These are phyloP conservation scores for Corydoras maculifer DNA, from an alignment of 2,113 vertebrate genomes.

Conservation along the genomic window DNA sequence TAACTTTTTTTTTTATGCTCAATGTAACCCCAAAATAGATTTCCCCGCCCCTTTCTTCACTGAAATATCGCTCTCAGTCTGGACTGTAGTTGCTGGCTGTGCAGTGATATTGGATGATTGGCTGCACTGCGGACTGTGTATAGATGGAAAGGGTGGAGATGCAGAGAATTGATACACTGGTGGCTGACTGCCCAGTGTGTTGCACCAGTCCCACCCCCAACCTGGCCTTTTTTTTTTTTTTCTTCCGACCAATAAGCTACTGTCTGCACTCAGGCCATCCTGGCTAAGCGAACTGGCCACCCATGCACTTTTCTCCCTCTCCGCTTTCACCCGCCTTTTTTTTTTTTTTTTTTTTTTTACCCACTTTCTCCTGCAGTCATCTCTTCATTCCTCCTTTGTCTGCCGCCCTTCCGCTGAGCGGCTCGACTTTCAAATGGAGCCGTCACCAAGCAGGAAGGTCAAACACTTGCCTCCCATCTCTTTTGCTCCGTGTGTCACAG, in stretches of 20 bases:
- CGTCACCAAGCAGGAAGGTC: conserved; percentile 64
- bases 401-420: conserved; percentile 39
- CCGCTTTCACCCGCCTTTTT: conserved; percentile 17
- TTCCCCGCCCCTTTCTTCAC: no score
- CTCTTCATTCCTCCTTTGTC: conserved; percentile 52
- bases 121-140: conserved; percentile 34
- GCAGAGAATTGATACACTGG: conserved; percentile 50
- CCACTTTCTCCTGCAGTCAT: conserved; percentile 36
- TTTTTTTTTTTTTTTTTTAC: neutral
- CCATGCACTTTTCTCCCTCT: conserved; percentile 45
- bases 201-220: conserved; percentile 40
- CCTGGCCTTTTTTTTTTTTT: conserved; percentile 17
- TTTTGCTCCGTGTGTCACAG: conserved; percentile 31
- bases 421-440: conserved; percentile 44
- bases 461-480: conserved; percentile 43
- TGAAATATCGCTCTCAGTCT: neutral
- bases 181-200: conserved; percentile 46
- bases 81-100: conserved; percentile 30
- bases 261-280: conserved; percentile 15
- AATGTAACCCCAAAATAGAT: conserved; percentile 2
- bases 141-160: conserved; percentile 49
- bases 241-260: conserved; percentile 13
- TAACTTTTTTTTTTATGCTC: neutral
- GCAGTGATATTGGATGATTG: conserved; percentile 35
- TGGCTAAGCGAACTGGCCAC: conserved; percentile 49